Percentiles rank a stretch among this genome's conserved stretches.
Evolutionary conservation across 2,113 vertebrate genomes (phyloP).

Genomic region (Rhombomys opimus): DNA sequence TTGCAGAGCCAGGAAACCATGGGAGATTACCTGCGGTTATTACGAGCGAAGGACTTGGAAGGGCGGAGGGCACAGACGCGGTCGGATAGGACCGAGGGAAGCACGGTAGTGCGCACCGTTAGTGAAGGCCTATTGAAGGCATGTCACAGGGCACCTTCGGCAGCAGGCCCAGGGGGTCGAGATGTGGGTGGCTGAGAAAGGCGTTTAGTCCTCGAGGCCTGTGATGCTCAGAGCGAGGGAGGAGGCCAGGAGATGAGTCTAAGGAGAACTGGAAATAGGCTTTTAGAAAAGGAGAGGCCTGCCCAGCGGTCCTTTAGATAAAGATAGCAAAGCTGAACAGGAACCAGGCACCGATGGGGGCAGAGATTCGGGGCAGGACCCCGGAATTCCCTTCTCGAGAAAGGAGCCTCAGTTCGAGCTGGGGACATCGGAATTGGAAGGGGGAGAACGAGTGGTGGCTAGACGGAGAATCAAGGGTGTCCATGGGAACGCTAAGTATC

Average conservation of each 20-base stretch:
- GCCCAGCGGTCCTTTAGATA: not conserved
- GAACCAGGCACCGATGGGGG: not conserved
- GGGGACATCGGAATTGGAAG: not conserved
- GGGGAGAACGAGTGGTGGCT: not conserved
- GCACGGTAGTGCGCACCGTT: conserved; percentile 60
- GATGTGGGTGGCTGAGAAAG: not conserved
- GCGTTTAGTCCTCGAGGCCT: conserved; percentile 65
- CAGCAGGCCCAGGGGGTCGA: not conserved
- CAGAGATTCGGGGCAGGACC: not conserved
- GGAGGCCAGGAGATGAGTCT: not conserved
- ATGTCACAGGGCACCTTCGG: not conserved
- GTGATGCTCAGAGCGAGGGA: conserved; percentile 56
- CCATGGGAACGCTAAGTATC: not conserved
- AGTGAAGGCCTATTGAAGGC: not conserved
- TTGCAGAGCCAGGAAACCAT: conserved; percentile 11
- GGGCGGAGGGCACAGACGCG: conserved; percentile 17
- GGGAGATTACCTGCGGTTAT: not conserved
- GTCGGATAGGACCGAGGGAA: not conserved
- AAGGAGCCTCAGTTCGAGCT: conserved; percentile 10
- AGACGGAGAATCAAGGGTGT: conserved; percentile 33
- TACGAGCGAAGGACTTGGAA: conserved; percentile 5
- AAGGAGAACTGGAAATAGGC: not conserved
- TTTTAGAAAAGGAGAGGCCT: conserved; percentile 43
- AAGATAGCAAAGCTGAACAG: not conserved
- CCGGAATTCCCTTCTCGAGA: conserved; percentile 32